Evolutionary conservation across 2,888 invertebrate genomes (phyloP), one percentile per base, ranked within the genome.

Genomic region (Incurvaria masculella): DNA sequence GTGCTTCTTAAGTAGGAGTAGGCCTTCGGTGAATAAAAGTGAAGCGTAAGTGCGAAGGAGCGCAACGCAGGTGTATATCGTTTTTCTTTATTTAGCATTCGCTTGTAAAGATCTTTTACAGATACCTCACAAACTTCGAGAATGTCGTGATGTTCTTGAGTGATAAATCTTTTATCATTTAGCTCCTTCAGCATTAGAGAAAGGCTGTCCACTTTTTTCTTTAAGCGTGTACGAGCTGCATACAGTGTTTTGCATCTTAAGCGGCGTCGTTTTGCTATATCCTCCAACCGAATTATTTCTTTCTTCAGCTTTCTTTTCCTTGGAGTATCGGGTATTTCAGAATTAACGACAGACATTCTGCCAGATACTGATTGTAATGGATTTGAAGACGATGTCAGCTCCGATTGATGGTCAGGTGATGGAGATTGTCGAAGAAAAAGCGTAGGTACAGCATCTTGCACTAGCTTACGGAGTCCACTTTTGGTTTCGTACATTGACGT

Each of bases 21-120:
- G 4, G 59, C 61, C 44, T 50, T 50, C n/a, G 58, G 58, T 16
- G 56, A 56, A 38, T 56, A 53, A 52, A 55, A 60, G 47, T 60
- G 50, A 19, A 59, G 45, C 2, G 57, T 58, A 6, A 55, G 38
- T 5, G 57, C 57, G 52, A 60, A 59, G 23, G 48, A 45, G 49
- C 54, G 20, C n/a, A 52, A 43, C 11, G 48, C 50, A 33, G 50
- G 48, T 17, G 46, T 38, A 26, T 50, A 50, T 14, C 39, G 42
- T 14, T 40, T 21, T 4, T 44, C 23, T 47, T 43, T 48, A 51
- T 49, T 49, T 19, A 21, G 5, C 23, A 51, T 40, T 21, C 33
- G 39, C n/a, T 42, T 51, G 42, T 43, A 52, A 10, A 52, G 33
- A 38, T 51, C 50, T 4, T 49, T 51, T 20, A 47, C 44, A 44